These are phyloP conservation scores for Apogon talboti DNA, from an alignment of 2,797 vertebrate genomes.

Conservation along the genomic window DNA sequence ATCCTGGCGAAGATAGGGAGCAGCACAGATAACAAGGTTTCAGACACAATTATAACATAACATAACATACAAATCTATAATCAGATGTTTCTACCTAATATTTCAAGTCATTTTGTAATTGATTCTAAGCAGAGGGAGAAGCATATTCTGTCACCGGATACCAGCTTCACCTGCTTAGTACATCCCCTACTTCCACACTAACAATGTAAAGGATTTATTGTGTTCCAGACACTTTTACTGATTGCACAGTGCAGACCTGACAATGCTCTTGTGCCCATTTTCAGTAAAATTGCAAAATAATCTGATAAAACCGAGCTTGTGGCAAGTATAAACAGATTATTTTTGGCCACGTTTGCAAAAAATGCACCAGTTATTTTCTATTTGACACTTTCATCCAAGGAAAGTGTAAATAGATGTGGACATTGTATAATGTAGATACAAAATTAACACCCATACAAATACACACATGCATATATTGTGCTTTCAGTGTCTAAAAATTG, in stretches of 20 bases:
- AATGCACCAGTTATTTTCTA: background rate
- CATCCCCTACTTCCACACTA: background rate
- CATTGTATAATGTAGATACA: no score
- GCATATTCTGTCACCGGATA: background rate
- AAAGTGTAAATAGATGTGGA: no score
- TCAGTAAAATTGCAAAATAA: background rate
- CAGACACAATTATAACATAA: no score
- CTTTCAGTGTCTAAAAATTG: no score
- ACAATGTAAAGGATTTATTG: background rate
- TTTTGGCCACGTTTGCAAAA: background rate
- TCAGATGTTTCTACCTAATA: no score
- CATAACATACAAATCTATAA: no score
- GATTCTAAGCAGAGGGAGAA: no score
- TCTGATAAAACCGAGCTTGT: background rate
- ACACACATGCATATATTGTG: no score
- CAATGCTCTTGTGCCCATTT: background rate
- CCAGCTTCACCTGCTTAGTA: conserved; percentile 30
- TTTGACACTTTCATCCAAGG: background rate
- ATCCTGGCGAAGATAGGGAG: no score
- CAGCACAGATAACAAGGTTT: no score
- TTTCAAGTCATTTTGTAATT: no score
- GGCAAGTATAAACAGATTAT: background rate
- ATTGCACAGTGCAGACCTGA: conserved; percentile 6
- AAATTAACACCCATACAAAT: no score
- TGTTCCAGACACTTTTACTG: conserved; percentile 13